These are phyloP conservation scores for Chitala chitala DNA, from an alignment of 2,113 vertebrate species.

Conservation along the genomic window DNA sequence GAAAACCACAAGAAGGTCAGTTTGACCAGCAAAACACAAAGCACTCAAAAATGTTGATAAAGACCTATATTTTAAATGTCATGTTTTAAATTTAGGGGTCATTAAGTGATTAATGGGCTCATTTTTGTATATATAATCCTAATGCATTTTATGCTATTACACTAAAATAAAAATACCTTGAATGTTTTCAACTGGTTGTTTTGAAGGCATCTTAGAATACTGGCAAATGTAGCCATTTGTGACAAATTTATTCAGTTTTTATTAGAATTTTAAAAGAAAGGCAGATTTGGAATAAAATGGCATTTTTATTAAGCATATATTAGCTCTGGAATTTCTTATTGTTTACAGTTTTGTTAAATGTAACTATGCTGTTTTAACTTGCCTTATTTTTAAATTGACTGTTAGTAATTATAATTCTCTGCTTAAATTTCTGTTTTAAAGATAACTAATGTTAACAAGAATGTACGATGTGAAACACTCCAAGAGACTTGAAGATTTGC, in stretches of 20 bases:
- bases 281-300: slow-evolving; percentile 48
- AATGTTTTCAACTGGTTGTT: slow-evolving; percentile 78
- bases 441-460: slow-evolving; percentile 16
- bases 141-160: slow-evolving; percentile 62
- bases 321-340: slow-evolving; percentile 51
- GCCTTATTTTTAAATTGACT: slow-evolving; percentile 13
- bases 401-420: slow-evolving; percentile 11
- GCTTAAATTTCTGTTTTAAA: background rate
- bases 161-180: slow-evolving; percentile 44
- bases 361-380: slow-evolving; percentile 7
- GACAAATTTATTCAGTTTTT: slow-evolving; percentile 92
- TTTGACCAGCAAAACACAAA: slow-evolving; percentile 43
- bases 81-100: slow-evolving; percentile 41
- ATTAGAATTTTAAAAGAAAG: slow-evolving; percentile 62
- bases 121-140: slow-evolving; percentile 81
- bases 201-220: slow-evolving; percentile 65
- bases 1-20: slow-evolving; percentile 22
- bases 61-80: slow-evolving; percentile 21
- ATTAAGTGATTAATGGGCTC: slow-evolving; percentile 62
- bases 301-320: slow-evolving; percentile 53
- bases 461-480: slow-evolving; percentile 24
- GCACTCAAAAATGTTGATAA: slow-evolving; percentile 32
- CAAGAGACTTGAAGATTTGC: slow-evolving; percentile 28
- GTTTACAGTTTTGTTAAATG: slow-evolving; percentile 21
- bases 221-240: slow-evolving; percentile 73